These are phyloP conservation scores for Drosophila seguyi DNA, from an alignment of 1,140 invertebrate genomes.

Conservation along the genomic window DNA sequence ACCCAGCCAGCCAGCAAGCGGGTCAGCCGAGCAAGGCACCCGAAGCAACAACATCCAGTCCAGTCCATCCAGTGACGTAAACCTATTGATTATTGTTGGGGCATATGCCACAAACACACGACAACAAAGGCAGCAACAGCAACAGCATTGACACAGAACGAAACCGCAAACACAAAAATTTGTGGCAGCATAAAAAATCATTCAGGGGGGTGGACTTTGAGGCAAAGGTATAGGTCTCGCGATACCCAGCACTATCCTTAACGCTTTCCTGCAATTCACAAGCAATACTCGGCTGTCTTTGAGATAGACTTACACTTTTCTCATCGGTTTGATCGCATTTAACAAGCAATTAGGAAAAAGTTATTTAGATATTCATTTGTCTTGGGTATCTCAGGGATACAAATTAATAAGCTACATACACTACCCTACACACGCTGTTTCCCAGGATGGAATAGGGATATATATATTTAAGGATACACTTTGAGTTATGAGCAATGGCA, in stretches of 20 bases:
- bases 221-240: neutral
- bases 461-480: no score
- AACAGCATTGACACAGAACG: conserved; percentile 54
- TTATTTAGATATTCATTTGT: no score
- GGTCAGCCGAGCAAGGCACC: conserved; percentile 18
- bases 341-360: no score
- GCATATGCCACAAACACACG: conserved; percentile 55
- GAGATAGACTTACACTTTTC: no score
- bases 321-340: no score
- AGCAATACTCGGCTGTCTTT: no score
- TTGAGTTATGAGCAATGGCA: no score
- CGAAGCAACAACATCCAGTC: conserved; percentile 10
- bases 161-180: conserved; percentile 63
- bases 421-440: neutral
- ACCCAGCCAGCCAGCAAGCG: conserved; percentile 21
- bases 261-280: no score
- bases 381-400: neutral
- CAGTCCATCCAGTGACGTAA: conserved; percentile 69
- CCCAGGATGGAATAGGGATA: no score
- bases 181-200: conserved; percentile 37
- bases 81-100: conserved; percentile 76
- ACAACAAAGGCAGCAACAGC: conserved; percentile 21
- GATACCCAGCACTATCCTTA: neutral
- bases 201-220: neutral
- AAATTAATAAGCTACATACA: neutral